A percentile compares a stretch with the other conserved stretches of the same genome.
Evolutionary conservation across 2,888 invertebrate species (phyloP).

Genomic region (Buathra laborator): DNA sequence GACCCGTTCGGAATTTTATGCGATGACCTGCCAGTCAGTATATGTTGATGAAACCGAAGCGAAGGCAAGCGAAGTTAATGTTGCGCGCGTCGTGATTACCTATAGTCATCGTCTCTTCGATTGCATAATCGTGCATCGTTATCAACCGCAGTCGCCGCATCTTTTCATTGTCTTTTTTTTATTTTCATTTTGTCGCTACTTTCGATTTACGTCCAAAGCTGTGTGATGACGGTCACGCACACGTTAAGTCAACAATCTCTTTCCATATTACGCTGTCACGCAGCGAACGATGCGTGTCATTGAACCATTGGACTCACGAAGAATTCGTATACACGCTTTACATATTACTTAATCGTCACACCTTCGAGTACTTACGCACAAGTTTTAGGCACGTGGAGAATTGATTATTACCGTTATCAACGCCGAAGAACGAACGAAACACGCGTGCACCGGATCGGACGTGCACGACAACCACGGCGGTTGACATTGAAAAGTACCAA

Average conservation of each 20-base stretch:
- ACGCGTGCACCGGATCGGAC: not conserved
- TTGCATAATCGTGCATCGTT: constrained; percentile 33
- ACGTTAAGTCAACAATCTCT: constrained; percentile 40
- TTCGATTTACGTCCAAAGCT: not conserved
- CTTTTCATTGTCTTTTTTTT: constrained; percentile 13
- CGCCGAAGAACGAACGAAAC: not conserved
- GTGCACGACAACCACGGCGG: not conserved
- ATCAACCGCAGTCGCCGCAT: not conserved
- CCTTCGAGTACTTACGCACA: not conserved
- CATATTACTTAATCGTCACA: constrained; percentile 26
- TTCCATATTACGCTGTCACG: not conserved
- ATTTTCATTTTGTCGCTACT: not conserved
- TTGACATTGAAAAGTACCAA: not conserved
- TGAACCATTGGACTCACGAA: constrained; percentile 12
- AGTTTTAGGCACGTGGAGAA: not conserved
- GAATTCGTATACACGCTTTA: constrained; percentile 2
- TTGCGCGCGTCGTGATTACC: not conserved
- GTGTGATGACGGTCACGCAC: not conserved
- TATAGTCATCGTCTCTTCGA: not conserved
- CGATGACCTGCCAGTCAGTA: constrained; percentile 19
- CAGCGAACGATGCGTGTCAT: not conserved
- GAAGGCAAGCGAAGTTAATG: constrained; percentile 3
- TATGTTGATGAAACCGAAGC: constrained; percentile 25
- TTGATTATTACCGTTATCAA: constrained; percentile 3
- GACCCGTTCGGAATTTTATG: not conserved